Conservation (phyloP, 2,797 vertebrate species). For the Acanthurus tractus region DNA sequence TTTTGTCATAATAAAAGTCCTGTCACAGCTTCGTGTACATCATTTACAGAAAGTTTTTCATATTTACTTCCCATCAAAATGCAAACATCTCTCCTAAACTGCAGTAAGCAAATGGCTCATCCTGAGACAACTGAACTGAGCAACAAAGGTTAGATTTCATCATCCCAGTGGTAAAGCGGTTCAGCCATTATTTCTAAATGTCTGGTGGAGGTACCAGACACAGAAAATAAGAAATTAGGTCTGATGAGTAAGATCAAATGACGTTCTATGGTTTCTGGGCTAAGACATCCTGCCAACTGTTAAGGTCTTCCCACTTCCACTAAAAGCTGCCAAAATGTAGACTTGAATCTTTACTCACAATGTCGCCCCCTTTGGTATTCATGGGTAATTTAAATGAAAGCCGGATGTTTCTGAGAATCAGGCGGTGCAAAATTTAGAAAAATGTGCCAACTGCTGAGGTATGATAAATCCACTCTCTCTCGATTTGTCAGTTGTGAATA, state of each 20-base stretch:
- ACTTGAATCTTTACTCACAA: conserved; percentile 10
- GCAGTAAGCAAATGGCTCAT: conserved; percentile 36
- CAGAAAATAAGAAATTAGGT: conserved; percentile 61
- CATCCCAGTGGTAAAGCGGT: conserved; percentile 55
- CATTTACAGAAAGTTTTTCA: conserved; percentile 14
- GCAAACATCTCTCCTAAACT: conserved; percentile 11
- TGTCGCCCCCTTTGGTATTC: conserved; percentile 56
- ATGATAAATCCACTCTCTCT: conserved; percentile 1
- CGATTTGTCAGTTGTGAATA: conserved; percentile 55
- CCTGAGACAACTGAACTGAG: conserved; percentile 29
- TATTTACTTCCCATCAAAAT: conserved; percentile 13
- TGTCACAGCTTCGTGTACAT: conserved; percentile 1
- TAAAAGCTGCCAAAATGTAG: conserved; percentile 61
- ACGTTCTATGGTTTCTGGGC: conserved; percentile 73
- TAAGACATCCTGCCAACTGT: conserved; percentile 69
- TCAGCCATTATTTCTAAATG: conserved; percentile 65
- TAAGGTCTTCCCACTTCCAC: conserved; percentile 71
- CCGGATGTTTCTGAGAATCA: conserved; percentile 31
- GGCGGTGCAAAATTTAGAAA: conserved; percentile 3
- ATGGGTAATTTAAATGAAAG: conserved; percentile 24
- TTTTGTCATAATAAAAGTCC: conserved; percentile 4
- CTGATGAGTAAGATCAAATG: conserved; percentile 69
- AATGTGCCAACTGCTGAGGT: conserved; percentile 31
- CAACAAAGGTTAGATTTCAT: conserved; percentile 42
- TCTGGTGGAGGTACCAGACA: conserved; percentile 67